Evolutionary conservation across 2,888 invertebrate genomes (phyloP).

Genomic region (Eristalinus sepulchralis): DNA sequence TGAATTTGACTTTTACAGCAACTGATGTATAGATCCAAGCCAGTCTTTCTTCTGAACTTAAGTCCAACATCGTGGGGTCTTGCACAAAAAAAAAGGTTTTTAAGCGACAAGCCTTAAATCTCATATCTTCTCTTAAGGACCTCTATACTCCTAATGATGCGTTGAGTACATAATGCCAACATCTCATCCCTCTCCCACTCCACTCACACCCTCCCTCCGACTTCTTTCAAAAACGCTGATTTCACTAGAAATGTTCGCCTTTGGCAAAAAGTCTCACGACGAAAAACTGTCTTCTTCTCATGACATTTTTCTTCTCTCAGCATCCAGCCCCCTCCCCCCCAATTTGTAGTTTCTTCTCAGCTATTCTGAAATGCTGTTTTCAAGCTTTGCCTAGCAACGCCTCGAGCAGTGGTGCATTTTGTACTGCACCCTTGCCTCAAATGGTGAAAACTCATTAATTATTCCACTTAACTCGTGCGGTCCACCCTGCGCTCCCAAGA

Average conservation of each 20-base stretch:
- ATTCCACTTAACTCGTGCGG: not conserved
- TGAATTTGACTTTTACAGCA: too few relatives aligned
- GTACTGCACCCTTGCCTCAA: not conserved
- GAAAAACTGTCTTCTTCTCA: not conserved
- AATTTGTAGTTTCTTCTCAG: not conserved
- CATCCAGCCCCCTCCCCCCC: not conserved
- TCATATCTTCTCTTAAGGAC: too few relatives aligned
- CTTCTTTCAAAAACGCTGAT: not conserved
- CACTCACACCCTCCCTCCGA: too few relatives aligned
- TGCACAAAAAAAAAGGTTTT: too few relatives aligned
- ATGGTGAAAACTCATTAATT: not conserved
- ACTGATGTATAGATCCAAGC: too few relatives aligned
- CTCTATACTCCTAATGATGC: too few relatives aligned
- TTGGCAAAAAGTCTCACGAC: not conserved
- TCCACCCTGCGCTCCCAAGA: not conserved
- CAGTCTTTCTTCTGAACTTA: too few relatives aligned
- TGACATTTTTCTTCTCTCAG: not conserved
- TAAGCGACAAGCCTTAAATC: too few relatives aligned
- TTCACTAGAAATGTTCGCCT: not conserved
- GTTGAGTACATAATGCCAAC: too few relatives aligned
- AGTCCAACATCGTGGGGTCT: too few relatives aligned
- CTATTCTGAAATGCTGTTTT: not conserved
- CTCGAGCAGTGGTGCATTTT: not conserved
- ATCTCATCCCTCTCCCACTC: too few relatives aligned
- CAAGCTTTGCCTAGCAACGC: not conserved